These are phyloP conservation scores for Acleris emargana DNA, from an alignment of 2,888 invertebrate genomes.

Conservation along the genomic window DNA sequence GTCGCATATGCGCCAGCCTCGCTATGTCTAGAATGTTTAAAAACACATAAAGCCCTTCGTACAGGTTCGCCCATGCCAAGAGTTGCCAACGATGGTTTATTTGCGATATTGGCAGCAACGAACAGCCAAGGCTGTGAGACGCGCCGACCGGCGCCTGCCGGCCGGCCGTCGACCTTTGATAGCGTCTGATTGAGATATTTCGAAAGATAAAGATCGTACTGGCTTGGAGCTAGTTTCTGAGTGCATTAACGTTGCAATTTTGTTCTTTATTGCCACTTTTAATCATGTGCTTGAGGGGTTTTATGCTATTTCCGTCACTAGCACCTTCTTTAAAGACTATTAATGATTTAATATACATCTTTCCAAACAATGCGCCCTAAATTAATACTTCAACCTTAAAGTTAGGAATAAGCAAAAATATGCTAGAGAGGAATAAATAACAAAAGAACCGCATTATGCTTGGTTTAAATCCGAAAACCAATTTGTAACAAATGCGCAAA, in stretches of 20 bases:
- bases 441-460: too few species aligned
- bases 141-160: constrained; percentile 58
- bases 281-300: not conserved
- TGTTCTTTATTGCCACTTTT: not conserved
- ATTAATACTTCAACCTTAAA: too few species aligned
- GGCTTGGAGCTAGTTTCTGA: constrained; percentile 7
- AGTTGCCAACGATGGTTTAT: constrained; percentile 75
- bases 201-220: constrained; percentile 18
- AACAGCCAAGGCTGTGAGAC: constrained; percentile 70
- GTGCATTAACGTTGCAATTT: not conserved
- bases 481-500: too few species aligned
- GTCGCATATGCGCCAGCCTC: constrained; percentile 44
- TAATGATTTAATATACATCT: too few species aligned
- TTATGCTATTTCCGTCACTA: not conserved
- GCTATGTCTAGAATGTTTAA: constrained; percentile 49
- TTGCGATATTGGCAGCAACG: constrained; percentile 78
- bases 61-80: constrained; percentile 70
- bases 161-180: constrained; percentile 68
- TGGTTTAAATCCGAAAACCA: too few species aligned
- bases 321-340: too few species aligned
- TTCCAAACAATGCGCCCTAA: too few species aligned
- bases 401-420: too few species aligned
- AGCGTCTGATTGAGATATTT: constrained; percentile 40
- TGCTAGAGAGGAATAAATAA: too few species aligned
- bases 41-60: constrained; percentile 56